Evolutionary conservation across 1,140 invertebrate genomes (phyloP), one percentile per base, ranked within the genome.

Genomic region (Drosophila pallidifrons): DNA sequence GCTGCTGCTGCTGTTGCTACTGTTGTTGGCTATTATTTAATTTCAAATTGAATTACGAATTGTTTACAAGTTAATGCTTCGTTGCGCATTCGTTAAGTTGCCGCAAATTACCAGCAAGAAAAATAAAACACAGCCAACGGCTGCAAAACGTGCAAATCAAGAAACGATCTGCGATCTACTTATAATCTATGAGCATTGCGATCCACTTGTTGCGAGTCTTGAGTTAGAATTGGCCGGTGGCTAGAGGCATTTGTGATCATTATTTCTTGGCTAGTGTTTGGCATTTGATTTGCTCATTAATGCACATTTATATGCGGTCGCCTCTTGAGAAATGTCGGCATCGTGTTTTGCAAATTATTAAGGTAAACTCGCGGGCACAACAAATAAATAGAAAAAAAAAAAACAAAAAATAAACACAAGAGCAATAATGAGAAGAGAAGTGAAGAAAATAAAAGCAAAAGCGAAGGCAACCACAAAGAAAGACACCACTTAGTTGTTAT

Each of bases 281-380:
- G 75, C 83, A 87, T 82, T 86, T 87, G 75, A 88, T 88, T 77
- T 68, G 76, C 68, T 74, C 46, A 78, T 79, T 79, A 76, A 82
- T 69, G 43, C 75, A 45, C 67, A 76, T 82, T 82, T 77, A 66
- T 74, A 80, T 80, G 77, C 68, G 68, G 43, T 67, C 58, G 60
- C 20, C 74, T 75, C 80, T 87, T 83, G 77, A 55, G 79, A 77
- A 87, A 87, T 87, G 73, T 79, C 60, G 65, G 57, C 41, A 7
- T 71, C 73, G 67, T 71, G 67, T 63, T 51, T 54, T 51, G 38
- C 55, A 68, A 70, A 70, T 76, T 72, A 76, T 65, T 59, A 67
- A 66, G 47, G 61, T 54, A 68, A 68, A 46, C 35, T 6, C 32
- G 30, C 32, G 30, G 13, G 15, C n/a, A 38, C 52, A 52, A 64